Evolutionary conservation across 2,113 vertebrate genomes (phyloP).

Genomic region (Puma concolor): DNA sequence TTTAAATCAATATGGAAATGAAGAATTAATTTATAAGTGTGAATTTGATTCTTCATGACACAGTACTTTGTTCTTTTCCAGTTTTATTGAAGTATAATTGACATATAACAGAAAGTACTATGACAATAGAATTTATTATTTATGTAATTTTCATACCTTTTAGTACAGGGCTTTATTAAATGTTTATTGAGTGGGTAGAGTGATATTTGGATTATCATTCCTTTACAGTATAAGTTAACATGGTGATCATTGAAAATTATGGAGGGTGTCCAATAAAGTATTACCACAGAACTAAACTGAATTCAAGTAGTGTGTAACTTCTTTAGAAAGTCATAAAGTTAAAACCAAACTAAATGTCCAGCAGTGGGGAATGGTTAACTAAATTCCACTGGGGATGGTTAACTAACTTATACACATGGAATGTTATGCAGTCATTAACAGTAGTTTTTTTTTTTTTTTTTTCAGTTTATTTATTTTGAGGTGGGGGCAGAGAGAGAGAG

Average conservation of each 20-base stretch:
- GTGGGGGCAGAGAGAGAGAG: too few species aligned
- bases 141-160: background rate
- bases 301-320: background rate
- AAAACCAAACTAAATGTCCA: background rate
- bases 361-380: background rate
- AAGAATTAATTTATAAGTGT: background rate
- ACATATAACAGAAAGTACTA: background rate
- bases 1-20: conserved; percentile 12
- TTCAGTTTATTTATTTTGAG: too few species aligned
- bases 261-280: background rate
- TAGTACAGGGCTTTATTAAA: conserved; percentile 8
- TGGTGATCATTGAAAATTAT: background rate
- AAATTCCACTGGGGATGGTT: background rate
- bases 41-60: background rate
- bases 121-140: background rate
- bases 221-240: background rate
- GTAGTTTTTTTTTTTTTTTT: too few species aligned
- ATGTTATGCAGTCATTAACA: background rate
- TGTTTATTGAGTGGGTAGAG: background rate
- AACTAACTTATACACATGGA: background rate
- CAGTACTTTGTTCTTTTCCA: background rate
- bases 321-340: background rate
- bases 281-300: background rate
- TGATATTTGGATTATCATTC: background rate
- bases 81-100: background rate